Base-by-base conservation (phyloP, 1,140 invertebrate genomes). In the Lordiphosa mommai region DNA sequence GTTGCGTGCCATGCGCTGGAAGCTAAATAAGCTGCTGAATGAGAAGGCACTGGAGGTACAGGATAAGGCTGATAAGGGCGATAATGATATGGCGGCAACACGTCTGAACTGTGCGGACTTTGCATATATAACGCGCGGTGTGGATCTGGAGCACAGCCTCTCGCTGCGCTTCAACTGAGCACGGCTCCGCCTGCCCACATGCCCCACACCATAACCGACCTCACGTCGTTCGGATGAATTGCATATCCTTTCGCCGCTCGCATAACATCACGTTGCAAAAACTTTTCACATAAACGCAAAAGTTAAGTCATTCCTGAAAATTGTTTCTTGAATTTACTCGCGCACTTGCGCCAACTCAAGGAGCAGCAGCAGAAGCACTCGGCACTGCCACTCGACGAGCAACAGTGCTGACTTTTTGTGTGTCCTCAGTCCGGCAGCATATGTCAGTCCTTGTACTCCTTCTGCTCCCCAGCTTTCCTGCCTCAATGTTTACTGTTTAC, bases 241-340 rank as follows among this genome's bases (percentile, higher is more conserved):
- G 70, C 66, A 77, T 67, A 59, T 77, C 65, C 65, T 71, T 70
- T 55, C 38, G 57, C 36, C 49, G 48, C 61, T 66, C 65, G 55
- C 76, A 80, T 82, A 82, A 72, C 76, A 84, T 82, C 76, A 82
- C 76, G 76, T 84, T 82, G 57, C 61, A 64, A 82, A 41, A 79
- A 82, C 50, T 82, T 82, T 82, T 82, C 76, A 84, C 77, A 82
- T 82, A 82, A 82, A 84, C 76, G 76, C 77, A 82, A 82, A 82
- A 82, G 76, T 82, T 82, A 84, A 82, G 76, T 82, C 76, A 82
- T 82, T 82, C 71, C 76, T 84, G 76, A 84, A 84, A 82, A 82
- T 82, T 82, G 76, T 82, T 82, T 82, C 77, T 84, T 82, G 67
- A 84, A 82, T 82, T 82, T 82, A 82, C 76, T 82, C 72, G 44